Conservation (phyloP, 2,113 vertebrate genomes). For the Neoarius graeffei region DNA sequence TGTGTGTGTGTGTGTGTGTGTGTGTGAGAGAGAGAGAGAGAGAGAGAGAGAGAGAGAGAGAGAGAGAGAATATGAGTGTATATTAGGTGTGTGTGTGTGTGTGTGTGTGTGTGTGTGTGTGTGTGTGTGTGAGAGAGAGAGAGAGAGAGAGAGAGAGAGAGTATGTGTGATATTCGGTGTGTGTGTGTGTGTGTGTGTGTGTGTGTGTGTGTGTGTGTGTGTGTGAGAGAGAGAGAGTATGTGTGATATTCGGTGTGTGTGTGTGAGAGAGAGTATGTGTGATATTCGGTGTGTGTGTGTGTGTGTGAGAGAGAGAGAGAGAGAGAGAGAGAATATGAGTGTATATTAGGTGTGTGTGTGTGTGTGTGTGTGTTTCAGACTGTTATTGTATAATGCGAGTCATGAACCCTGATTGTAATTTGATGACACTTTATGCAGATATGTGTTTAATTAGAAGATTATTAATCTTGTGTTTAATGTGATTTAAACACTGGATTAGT, state of each 20-base stretch:
- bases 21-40: no score
- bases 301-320: no score
- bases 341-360: neutral
- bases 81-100: neutral
- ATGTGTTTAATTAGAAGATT: constrained; percentile 44
- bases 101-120: neutral
- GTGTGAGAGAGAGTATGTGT: neutral
- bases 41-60: no score
- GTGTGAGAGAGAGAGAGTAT: no score
- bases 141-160: no score
- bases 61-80: no score
- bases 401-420: constrained; percentile 20
- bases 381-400: neutral
- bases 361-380: neutral
- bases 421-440: constrained; percentile 8
- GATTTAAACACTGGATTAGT: constrained; percentile 44
- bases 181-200: neutral
- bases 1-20: neutral
- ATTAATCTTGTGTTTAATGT: neutral
- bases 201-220: neutral
- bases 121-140: no score
- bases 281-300: no score
- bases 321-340: no score
- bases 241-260: no score
- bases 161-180: neutral